Conservation (phyloP, 2,113 vertebrate genomes). For the Smithornis capensis region DNA sequence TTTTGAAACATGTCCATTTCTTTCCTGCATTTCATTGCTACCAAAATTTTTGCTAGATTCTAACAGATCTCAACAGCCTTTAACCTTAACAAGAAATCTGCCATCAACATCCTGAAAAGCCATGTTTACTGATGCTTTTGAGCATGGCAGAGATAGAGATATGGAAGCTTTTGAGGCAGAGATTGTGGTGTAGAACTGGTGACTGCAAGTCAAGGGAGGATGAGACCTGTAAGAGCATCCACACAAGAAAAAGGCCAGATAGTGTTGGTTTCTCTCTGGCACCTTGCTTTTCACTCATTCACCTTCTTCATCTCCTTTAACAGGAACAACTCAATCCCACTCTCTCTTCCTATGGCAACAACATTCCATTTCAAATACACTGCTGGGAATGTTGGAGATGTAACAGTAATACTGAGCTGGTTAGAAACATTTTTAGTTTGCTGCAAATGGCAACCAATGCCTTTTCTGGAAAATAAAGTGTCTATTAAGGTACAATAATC, state of each 20-base stretch:
- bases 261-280: neutral
- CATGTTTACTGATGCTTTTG: neutral
- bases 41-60: neutral
- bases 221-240: neutral
- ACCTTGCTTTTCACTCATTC: neutral
- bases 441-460: neutral
- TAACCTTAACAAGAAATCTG: neutral
- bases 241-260: neutral
- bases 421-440: neutral
- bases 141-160: neutral
- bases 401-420: neutral
- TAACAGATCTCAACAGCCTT: neutral
- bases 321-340: neutral
- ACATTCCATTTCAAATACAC: neutral
- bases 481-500: neutral
- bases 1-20: neutral
- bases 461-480: neutral
- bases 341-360: neutral
- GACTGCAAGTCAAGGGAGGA: accelerated
- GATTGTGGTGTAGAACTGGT: neutral
- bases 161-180: neutral
- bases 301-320: neutral
- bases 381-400: neutral
- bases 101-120: neutral
- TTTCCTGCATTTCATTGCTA: neutral